Conservation (phyloP, 2,888 invertebrate species). For the Epsilonema sp. region DNA sequence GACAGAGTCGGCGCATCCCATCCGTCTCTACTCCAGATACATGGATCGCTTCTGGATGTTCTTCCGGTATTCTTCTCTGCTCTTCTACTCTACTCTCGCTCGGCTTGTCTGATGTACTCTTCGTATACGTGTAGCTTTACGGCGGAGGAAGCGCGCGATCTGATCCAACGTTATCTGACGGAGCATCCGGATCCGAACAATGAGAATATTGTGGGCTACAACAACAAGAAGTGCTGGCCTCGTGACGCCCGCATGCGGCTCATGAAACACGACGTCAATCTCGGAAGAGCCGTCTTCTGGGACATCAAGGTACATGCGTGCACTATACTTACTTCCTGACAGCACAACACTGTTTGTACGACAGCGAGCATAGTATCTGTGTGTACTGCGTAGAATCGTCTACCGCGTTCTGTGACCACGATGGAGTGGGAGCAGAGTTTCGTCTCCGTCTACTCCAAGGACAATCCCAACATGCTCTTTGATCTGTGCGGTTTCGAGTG, state of each 20-base stretch:
- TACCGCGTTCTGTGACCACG: conserved; percentile 91
- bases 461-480: conserved; percentile 93
- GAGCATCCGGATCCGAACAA: conserved; percentile 99
- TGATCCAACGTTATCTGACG: conserved; percentile 91
- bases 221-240: conserved; percentile 99
- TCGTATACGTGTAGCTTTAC: conserved; percentile 45
- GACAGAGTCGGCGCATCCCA: conserved; percentile 84
- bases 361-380: neutral
- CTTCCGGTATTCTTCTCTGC: conserved; percentile 44
- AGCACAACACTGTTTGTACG: neutral
- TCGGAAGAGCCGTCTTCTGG: conserved; percentile 99
- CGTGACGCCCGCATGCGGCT: conserved; percentile 93
- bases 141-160: conserved; percentile 89
- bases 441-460: conserved; percentile 96
- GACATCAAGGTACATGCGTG: conserved; percentile 60
- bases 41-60: conserved; percentile 89
- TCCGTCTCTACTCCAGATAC: conserved; percentile 84
- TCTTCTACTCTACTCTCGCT: neutral
- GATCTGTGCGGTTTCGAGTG: conserved; percentile 99
- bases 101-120: neutral
- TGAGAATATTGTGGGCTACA: conserved; percentile 98
- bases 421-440: conserved; percentile 99
- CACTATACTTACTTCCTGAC: neutral
- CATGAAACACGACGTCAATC: conserved; percentile 99
- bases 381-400: conserved; percentile 47